Evolutionary conservation across 2,113 vertebrate species (phyloP).

Genomic region (Saguinus midas): DNA sequence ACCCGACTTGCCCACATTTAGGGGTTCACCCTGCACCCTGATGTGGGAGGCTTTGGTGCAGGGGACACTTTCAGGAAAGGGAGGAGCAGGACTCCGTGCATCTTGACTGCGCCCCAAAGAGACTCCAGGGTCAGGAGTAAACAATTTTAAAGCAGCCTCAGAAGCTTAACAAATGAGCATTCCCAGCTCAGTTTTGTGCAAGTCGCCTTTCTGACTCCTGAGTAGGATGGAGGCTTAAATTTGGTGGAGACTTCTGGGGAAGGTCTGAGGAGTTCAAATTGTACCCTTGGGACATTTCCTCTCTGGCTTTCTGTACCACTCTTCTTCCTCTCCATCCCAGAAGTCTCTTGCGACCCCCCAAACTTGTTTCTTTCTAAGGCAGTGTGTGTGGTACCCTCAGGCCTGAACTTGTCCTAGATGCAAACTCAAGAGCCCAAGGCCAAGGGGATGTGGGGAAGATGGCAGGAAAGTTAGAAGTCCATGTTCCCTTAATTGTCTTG

Average conservation of each 20-base stretch:
- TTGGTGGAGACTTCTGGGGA: background rate
- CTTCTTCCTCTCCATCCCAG: background rate
- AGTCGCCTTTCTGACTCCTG: background rate
- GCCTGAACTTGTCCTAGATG: slow-evolving; percentile 21
- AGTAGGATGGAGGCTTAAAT: background rate
- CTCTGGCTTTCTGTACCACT: background rate
- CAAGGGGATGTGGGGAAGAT: slow-evolving; percentile 79
- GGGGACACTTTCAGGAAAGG: slow-evolving; percentile 50
- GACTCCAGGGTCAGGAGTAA: slow-evolving; percentile 49
- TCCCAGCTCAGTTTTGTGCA: background rate
- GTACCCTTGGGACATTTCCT: background rate
- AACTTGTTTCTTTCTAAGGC: background rate
- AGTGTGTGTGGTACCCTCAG: background rate
- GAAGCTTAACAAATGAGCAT: slow-evolving; percentile 48
- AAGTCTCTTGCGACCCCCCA: background rate
- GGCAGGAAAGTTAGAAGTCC: slow-evolving; percentile 88
- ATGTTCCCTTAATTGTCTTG: slow-evolving; percentile 94
- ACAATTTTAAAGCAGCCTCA: slow-evolving; percentile 24
- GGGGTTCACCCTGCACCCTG: slow-evolving; percentile 61
- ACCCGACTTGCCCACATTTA: slow-evolving; percentile 68
- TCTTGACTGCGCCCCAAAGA: slow-evolving; percentile 50
- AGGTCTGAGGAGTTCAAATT: background rate
- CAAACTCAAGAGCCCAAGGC: slow-evolving; percentile 66
- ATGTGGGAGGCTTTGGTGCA: background rate
- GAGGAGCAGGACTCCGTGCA: slow-evolving; percentile 54